A percentile compares a stretch with the other conserved stretches of the same genome.
Evolutionary conservation across 2,797 vertebrate species (phyloP).

Genomic region (Epinephelus malabaricus): DNA sequence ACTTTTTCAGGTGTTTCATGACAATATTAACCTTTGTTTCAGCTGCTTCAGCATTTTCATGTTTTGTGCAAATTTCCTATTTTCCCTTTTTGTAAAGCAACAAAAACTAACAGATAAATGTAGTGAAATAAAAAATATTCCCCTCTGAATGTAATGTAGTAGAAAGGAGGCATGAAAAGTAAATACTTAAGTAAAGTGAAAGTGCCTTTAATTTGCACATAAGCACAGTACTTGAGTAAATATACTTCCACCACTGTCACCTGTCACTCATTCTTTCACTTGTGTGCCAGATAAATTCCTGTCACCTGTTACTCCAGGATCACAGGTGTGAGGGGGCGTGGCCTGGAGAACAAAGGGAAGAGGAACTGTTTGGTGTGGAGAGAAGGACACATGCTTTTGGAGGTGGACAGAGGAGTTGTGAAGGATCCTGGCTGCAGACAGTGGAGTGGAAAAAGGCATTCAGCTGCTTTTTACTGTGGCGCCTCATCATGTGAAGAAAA

Average conservation of each 20-base stretch:
- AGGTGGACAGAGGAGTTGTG: neutral
- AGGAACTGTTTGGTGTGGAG: neutral
- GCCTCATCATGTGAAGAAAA: neutral
- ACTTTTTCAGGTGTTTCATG: too few species aligned
- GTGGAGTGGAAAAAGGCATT: neutral
- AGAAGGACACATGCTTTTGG: neutral
- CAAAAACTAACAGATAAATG: too few species aligned
- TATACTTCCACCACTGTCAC: neutral
- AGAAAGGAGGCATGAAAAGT: too few species aligned
- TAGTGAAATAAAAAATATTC: too few species aligned
- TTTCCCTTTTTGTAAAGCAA: too few species aligned
- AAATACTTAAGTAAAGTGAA: neutral
- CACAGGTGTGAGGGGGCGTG: constrained; percentile 1
- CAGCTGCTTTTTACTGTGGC: neutral
- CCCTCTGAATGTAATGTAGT: too few species aligned
- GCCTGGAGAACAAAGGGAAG: neutral
- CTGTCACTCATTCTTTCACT: neutral
- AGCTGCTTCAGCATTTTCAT: too few species aligned
- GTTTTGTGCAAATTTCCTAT: too few species aligned
- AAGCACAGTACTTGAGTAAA: neutral
- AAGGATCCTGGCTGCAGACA: neutral
- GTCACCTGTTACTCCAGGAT: neutral
- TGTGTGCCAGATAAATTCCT: neutral
- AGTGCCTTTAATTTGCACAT: neutral
- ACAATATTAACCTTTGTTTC: too few species aligned